A percentile compares a stretch with the other conserved stretches of the same genome.
Conservation (phyloP, 2,888 invertebrate species). For the Eristalis tenax region DNA sequence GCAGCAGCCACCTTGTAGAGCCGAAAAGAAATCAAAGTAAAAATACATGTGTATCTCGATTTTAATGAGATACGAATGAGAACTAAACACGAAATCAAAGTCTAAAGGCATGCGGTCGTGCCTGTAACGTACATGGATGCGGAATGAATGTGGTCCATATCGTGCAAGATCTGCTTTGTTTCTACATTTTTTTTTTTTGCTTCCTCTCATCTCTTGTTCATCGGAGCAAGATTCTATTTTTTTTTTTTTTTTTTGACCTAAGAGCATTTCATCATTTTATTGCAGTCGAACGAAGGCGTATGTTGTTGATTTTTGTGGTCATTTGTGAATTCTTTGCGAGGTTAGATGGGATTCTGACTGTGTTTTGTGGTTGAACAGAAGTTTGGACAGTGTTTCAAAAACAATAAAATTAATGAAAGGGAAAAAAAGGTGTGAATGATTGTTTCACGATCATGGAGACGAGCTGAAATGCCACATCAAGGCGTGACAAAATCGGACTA, state of each 20-base stretch:
- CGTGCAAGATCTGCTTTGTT: constrained; percentile 2
- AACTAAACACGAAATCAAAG: constrained; percentile 1
- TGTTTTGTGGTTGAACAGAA: too few species aligned
- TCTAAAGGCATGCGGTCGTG: neutral
- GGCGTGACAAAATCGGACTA: neutral
- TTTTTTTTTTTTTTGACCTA: neutral
- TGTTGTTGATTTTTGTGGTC: neutral
- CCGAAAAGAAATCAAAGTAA: constrained; percentile 4
- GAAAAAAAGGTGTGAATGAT: neutral
- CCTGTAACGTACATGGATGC: neutral
- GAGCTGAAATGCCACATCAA: neutral
- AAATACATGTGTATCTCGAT: constrained; percentile 9
- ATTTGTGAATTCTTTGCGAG: neutral
- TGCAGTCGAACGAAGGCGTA: neutral
- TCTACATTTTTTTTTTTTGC: neutral
- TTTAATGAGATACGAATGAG: constrained; percentile 6
- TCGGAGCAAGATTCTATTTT: neutral
- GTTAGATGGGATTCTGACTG: too few species aligned
- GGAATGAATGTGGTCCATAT: constrained; percentile 11
- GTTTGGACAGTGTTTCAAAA: too few species aligned
- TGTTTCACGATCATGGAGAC: neutral
- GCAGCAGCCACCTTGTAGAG: neutral
- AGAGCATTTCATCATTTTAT: neutral
- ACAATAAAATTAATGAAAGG: neutral
- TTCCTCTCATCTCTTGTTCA: neutral